Percentiles rank a stretch among this genome's conserved stretches.
phyloP scores from a whole-genome alignment of 2,888 invertebrate species.

The Pyrgus malvae region DNA sequence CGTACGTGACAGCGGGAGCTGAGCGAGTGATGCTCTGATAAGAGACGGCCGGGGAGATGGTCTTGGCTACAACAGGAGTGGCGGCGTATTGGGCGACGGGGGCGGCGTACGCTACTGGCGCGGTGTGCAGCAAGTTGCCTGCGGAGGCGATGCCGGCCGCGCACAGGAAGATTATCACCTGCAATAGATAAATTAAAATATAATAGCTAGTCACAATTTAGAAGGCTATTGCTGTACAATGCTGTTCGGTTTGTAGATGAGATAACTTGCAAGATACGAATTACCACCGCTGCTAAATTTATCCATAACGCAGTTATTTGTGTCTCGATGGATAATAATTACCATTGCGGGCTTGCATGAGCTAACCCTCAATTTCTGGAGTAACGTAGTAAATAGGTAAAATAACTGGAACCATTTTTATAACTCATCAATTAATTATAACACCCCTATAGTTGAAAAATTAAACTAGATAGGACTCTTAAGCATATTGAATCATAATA shows the following conservation, averaged over 20 bases:
- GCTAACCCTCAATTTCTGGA: too few species aligned
- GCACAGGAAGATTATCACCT: slow-evolving; percentile 81
- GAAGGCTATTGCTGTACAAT: not conserved
- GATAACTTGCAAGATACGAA: not conserved
- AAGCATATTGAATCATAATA: too few species aligned
- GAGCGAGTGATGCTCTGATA: slow-evolving; percentile 32
- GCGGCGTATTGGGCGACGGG: slow-evolving; percentile 48
- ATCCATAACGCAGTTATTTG: too few species aligned
- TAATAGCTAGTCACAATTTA: too few species aligned
- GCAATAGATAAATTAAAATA: slow-evolving; percentile 27
- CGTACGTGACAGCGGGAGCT: slow-evolving; percentile 39
- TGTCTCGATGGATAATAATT: too few species aligned
- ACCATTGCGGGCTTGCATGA: too few species aligned
- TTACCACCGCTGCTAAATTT: too few species aligned
- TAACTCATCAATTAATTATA: too few species aligned
- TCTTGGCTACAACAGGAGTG: slow-evolving; percentile 45
- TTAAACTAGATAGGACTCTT: too few species aligned
- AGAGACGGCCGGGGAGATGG: slow-evolving; percentile 34
- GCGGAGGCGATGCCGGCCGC: slow-evolving; percentile 83
- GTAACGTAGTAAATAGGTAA: too few species aligned
- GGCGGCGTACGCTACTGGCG: slow-evolving; percentile 73
- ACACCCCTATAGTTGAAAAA: too few species aligned
- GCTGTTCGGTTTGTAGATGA: not conserved
- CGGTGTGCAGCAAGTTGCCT: slow-evolving; percentile 74
- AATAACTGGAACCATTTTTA: too few species aligned